These are phyloP conservation scores for Dinocampus coccinellae DNA, from an alignment of 2,888 invertebrate species.

Conservation along the genomic window DNA sequence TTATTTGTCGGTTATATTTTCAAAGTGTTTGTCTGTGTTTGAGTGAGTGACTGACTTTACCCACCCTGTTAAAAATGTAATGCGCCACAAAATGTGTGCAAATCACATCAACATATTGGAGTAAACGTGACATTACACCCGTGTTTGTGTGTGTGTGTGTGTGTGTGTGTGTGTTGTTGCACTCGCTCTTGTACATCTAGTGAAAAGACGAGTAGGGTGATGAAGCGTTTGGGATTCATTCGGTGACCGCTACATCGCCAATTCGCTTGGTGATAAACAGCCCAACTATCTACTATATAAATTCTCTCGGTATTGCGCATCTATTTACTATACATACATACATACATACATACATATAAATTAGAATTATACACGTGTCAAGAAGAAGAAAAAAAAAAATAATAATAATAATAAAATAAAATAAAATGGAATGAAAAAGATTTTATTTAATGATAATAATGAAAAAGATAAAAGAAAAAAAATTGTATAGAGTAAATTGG, in stretches of 20 bases:
- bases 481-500: too few species aligned
- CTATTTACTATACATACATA: neutral
- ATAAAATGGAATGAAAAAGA: too few species aligned
- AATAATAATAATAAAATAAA: too few species aligned
- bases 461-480: too few species aligned
- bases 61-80: neutral
- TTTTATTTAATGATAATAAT: too few species aligned
- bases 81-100: neutral
- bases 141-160: neutral
- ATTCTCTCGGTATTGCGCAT: neutral
- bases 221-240: conserved; percentile 60
- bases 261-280: conserved; percentile 58
- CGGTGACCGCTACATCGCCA: conserved; percentile 61
- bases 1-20: too few species aligned
- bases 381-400: neutral
- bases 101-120: conserved; percentile 16
- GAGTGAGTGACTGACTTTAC: too few species aligned
- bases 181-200: too few species aligned
- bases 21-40: too few species aligned
- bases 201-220: conserved; percentile 53
- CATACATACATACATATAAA: neutral
- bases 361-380: conserved; percentile 1
- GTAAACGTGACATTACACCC: neutral
- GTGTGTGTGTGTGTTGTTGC: too few species aligned
- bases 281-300: conserved; percentile 35